phyloP scores from a whole-genome alignment of 2,113 vertebrate species.

The Chauna torquata region DNA sequence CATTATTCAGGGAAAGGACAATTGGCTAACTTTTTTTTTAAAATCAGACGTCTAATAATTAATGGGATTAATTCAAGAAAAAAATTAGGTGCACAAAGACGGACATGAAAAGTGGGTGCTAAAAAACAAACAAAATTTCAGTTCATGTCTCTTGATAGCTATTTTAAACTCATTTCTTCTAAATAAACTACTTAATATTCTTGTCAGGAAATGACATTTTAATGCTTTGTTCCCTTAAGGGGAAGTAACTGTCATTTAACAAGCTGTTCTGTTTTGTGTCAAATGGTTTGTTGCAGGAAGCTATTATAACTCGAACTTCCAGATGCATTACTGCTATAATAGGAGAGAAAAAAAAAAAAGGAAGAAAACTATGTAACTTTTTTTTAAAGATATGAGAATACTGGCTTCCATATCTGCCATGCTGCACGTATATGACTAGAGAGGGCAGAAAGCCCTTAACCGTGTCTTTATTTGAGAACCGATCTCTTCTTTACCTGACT shows the following conservation, averaged over 20 bases:
- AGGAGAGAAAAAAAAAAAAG: not conserved
- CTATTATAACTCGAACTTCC: constrained; percentile 78
- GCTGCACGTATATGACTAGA: constrained; percentile 64
- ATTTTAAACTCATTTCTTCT: constrained; percentile 78
- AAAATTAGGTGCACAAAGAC: constrained; percentile 76
- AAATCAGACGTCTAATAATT: constrained; percentile 68
- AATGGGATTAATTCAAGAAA: constrained; percentile 68
- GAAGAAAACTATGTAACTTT: constrained; percentile 42
- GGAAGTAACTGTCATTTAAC: constrained; percentile 71
- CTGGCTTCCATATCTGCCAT: constrained; percentile 66
- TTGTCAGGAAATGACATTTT: constrained; percentile 72
- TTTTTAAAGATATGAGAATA: constrained; percentile 62
- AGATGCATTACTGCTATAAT: constrained; percentile 78
- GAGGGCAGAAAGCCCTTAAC: constrained; percentile 15
- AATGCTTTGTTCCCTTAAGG: constrained; percentile 74
- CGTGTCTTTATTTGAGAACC: constrained; percentile 13
- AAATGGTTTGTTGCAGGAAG: constrained; percentile 80
- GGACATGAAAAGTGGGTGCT: constrained; percentile 81
- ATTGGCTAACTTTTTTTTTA: constrained; percentile 76
- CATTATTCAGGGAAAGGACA: constrained; percentile 85
- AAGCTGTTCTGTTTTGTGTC: constrained; percentile 74
- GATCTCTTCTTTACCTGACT: constrained; percentile 64
- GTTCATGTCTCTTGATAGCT: constrained; percentile 76
- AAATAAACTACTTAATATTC: constrained; percentile 74
- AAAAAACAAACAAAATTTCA: constrained; percentile 75